A percentile compares a stretch with the other conserved stretches of the same genome.
These are phyloP conservation scores for Anguilla marmorata DNA, from an alignment of 2,797 vertebrate genomes.

Conservation along the genomic window DNA sequence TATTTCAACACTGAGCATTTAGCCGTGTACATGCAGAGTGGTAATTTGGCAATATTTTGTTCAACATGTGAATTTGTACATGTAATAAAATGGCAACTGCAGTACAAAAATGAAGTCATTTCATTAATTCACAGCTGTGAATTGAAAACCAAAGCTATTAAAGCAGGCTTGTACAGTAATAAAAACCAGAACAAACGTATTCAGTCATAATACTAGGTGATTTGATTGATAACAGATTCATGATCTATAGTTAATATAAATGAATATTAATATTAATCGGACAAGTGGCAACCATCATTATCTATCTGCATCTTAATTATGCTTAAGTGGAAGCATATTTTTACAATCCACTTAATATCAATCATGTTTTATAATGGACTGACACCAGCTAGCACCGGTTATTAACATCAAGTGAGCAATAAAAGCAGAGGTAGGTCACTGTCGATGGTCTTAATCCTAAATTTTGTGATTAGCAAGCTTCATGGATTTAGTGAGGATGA, in stretches of 20 bases:
- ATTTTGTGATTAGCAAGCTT: not conserved
- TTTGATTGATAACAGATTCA: not conserved
- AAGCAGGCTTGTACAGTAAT: not conserved
- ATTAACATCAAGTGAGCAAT: not conserved
- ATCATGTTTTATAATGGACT: not conserved
- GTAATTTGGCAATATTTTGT: not conserved
- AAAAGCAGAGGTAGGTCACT: not conserved
- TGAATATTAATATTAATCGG: not conserved
- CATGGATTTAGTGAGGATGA: not conserved
- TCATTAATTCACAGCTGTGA: not conserved
- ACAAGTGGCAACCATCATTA: not conserved
- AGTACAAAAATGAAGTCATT: not conserved
- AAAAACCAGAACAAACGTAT: not conserved
- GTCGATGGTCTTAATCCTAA: not conserved
- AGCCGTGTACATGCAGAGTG: too few relatives aligned
- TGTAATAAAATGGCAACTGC: not conserved
- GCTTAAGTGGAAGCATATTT: not conserved
- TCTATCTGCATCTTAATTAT: not conserved
- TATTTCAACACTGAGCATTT: too few relatives aligned
- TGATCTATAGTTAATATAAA: not conserved
- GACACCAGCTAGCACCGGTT: not conserved
- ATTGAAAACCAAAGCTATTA: not conserved
- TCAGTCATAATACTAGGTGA: not conserved
- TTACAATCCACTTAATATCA: not conserved
- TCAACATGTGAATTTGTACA: not conserved